Conservation (phyloP, 1,140 invertebrate species). For the Caerostris darwini region DNA sequence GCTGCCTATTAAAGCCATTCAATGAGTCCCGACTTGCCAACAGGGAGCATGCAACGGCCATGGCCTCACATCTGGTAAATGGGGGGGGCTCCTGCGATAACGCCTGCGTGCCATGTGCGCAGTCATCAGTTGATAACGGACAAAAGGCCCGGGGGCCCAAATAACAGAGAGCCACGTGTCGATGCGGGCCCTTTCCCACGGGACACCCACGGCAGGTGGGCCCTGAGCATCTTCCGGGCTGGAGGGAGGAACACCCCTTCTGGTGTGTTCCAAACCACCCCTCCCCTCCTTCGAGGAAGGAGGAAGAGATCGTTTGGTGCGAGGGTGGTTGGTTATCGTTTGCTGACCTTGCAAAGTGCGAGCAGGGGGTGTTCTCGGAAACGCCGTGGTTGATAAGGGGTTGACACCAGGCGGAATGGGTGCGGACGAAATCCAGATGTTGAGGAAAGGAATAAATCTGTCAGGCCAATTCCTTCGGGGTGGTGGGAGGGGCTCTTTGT, state of each 20-base stretch:
- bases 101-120: conserved; percentile 37
- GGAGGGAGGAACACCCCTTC: conserved; percentile 7
- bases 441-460: not conserved
- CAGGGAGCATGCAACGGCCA: not conserved
- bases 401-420: conserved; percentile 6
- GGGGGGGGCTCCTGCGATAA: not conserved
- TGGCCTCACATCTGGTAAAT: conserved; percentile 38
- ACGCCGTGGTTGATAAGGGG: conserved; percentile 1
- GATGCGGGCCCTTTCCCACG: conserved; percentile 66
- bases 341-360: not conserved
- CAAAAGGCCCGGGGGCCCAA: conserved; percentile 50
- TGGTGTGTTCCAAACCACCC: not conserved
- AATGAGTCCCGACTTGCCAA: not conserved
- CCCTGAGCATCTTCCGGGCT: conserved; percentile 51
- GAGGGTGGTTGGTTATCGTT: not conserved
- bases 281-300: not conserved
- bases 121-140: conserved; percentile 46
- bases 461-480: not conserved
- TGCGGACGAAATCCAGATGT: not conserved
- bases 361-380: conserved; percentile 30
- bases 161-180: conserved; percentile 60
- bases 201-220: conserved; percentile 66
- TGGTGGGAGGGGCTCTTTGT: not conserved
- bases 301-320: not conserved
- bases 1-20: not conserved